A percentile compares a stretch with the other conserved stretches of the same genome.
phyloP scores from a whole-genome alignment of 2,113 vertebrate genomes.

The Anguilla rostrata region DNA sequence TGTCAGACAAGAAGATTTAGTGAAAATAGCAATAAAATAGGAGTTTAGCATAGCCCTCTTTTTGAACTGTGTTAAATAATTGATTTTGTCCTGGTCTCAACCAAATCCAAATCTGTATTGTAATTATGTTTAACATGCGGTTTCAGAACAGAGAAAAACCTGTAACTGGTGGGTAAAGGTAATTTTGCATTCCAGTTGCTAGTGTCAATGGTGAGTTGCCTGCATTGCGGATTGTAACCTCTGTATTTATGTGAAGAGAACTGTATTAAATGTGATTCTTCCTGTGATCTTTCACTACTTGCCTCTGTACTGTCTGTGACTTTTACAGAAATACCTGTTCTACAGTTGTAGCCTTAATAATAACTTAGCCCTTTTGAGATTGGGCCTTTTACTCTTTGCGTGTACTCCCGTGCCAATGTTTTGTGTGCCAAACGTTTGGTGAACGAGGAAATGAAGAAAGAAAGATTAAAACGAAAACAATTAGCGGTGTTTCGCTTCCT shows the following conservation, averaged over 20 bases:
- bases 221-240: not conserved
- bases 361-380: not conserved
- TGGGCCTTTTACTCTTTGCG: not conserved
- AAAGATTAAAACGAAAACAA: not conserved
- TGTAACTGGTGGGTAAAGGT: not conserved
- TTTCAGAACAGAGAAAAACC: not conserved
- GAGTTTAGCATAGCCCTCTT: not conserved
- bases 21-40: not conserved
- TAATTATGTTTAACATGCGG: not conserved
- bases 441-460: not conserved
- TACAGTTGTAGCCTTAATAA: not conserved
- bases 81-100: not conserved
- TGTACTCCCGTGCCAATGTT: not conserved
- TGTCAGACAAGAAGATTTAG: not conserved
- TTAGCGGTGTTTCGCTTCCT: not conserved
- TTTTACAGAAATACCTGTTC: not conserved
- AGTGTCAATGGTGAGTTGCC: not conserved
- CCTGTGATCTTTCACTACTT: not conserved
- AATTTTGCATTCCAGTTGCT: not conserved
- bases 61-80: not conserved
- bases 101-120: not conserved
- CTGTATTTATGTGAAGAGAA: not conserved
- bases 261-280: not conserved
- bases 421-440: not conserved
- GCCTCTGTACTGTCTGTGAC: not conserved